Evolutionary conservation across 2,888 invertebrate genomes (phyloP).

Genomic region (Orchestes rusci): DNA sequence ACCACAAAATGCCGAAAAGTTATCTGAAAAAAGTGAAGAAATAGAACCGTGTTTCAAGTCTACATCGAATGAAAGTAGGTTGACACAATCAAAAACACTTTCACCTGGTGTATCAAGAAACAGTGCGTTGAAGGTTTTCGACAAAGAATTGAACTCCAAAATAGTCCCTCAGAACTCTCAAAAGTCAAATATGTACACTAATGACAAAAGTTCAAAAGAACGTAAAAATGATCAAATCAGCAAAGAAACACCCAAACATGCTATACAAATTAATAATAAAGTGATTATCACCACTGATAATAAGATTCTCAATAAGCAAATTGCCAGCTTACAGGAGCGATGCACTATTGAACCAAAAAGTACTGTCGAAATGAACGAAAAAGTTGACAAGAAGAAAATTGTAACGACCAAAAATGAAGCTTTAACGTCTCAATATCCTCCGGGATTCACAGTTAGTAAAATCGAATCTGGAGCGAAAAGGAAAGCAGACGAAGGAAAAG

Average conservation of each 20-base stretch:
- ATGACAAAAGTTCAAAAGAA: constrained; percentile 18
- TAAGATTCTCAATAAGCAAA: constrained; percentile 32
- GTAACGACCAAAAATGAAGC: constrained; percentile 25
- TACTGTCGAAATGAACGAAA: constrained; percentile 10
- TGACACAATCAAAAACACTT: too few species aligned
- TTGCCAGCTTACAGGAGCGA: constrained; percentile 37
- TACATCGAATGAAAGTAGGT: neutral
- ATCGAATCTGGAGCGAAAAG: constrained; percentile 40
- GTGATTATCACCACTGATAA: constrained; percentile 27
- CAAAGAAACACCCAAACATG: constrained; percentile 15
- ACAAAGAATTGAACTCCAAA: constrained; percentile 32
- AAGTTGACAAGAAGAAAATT: constrained; percentile 24
- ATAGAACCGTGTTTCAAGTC: constrained; percentile 10
- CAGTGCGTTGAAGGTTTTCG: constrained; percentile 5
- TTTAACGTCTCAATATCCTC: constrained; percentile 30
- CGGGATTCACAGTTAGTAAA: constrained; percentile 44
- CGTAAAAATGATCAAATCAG: constrained; percentile 18
- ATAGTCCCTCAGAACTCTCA: constrained; percentile 31
- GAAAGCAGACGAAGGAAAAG: constrained; percentile 32
- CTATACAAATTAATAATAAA: constrained; percentile 10
- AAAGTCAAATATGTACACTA: constrained; percentile 26
- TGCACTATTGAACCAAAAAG: constrained; percentile 36
- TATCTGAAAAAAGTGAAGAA: constrained; percentile 12
- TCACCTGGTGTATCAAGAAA: constrained; percentile 6
- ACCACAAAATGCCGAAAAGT: constrained; percentile 10